Conservation (phyloP, 2,113 vertebrate species). For the Poeciliopsis occidentalis region DNA sequence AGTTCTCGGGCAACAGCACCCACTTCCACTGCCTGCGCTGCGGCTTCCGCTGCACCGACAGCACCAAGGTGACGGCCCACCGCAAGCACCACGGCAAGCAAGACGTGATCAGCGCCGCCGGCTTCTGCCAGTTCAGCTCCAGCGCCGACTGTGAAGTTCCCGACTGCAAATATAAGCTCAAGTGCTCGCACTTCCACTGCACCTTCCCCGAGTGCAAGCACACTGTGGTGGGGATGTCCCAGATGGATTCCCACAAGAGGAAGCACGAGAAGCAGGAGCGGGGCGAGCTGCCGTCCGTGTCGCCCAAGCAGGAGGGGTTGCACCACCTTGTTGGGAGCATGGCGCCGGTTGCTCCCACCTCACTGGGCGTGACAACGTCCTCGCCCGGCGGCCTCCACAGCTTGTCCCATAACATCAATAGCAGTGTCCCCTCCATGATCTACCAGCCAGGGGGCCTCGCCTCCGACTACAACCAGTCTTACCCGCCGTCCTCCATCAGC, state of each 20-base stretch:
- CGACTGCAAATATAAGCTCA: constrained; percentile 99
- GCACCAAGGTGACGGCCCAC: constrained; percentile 99
- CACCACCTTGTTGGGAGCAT: constrained; percentile 64
- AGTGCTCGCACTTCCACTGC: constrained; percentile 99
- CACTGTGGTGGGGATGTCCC: constrained; percentile 98
- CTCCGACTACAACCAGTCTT: constrained; percentile 76
- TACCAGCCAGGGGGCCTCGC: constrained; percentile 63
- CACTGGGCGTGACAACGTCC: constrained; percentile 61
- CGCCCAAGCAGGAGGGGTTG: constrained; percentile 80
- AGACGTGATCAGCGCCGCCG: constrained; percentile 96
- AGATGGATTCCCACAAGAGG: constrained; percentile 99
- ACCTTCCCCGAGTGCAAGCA: constrained; percentile 97
- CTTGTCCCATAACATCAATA: constrained; percentile 63
- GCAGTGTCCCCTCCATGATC: constrained; percentile 63
- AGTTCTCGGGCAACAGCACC: constrained; percentile 98
- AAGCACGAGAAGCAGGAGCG: constrained; percentile 99
- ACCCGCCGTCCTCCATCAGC: constrained; percentile 80
- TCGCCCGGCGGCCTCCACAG: constrained; percentile 52
- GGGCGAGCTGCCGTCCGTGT: constrained; percentile 87
- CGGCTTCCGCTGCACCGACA: constrained; percentile 99
- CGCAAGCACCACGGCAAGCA: constrained; percentile 99
- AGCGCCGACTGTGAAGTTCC: constrained; percentile 92
- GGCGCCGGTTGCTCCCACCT: constrained; percentile 41
- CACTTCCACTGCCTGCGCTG: constrained; percentile 99
- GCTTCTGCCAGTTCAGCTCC: constrained; percentile 99